Percentiles rank a stretch among this genome's conserved stretches.
These are phyloP conservation scores for Drosophila melanosoma DNA, from an alignment of 2,888 invertebrate species.

Conservation along the genomic window DNA sequence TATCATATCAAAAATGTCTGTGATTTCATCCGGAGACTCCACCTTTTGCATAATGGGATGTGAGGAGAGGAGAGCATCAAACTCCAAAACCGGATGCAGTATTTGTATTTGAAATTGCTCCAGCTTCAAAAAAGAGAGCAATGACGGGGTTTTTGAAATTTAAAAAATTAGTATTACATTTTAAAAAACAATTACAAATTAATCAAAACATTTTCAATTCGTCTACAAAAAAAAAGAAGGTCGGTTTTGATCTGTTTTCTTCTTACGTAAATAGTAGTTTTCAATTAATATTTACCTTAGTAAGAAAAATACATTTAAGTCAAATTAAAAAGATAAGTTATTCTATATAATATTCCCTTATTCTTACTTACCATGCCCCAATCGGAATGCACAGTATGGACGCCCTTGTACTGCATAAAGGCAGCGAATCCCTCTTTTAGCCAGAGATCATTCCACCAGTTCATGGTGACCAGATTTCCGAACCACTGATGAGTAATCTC, in stretches of 20 bases:
- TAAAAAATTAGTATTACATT: constrained; percentile 14
- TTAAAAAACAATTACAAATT: not conserved
- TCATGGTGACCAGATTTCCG: constrained; percentile 95
- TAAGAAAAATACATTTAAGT: no score
- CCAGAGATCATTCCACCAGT: constrained; percentile 97
- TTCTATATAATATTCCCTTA: no score
- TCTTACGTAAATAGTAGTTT: not conserved
- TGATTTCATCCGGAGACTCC: constrained; percentile 93
- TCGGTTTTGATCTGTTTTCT: no score
- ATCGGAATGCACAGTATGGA: constrained; percentile 88
- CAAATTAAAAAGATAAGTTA: no score
- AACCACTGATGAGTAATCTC: constrained; percentile 98
- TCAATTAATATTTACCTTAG: no score
- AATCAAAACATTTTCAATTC: no score
- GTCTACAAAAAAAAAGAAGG: no score
- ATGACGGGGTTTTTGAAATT: not conserved
- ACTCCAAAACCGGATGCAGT: constrained; percentile 89
- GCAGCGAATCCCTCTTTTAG: constrained; percentile 96
- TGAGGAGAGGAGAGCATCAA: constrained; percentile 92
- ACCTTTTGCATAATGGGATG: constrained; percentile 95
- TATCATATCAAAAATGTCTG: constrained; percentile 94
- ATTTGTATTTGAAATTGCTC: constrained; percentile 89
- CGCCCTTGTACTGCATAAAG: constrained; percentile 93
- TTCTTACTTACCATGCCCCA: constrained; percentile 90
- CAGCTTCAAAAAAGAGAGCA: constrained; percentile 86